Conservation (phyloP, 37 sponge, comb jelly and placozoan genomes). For the Geodia barretti region DNA sequence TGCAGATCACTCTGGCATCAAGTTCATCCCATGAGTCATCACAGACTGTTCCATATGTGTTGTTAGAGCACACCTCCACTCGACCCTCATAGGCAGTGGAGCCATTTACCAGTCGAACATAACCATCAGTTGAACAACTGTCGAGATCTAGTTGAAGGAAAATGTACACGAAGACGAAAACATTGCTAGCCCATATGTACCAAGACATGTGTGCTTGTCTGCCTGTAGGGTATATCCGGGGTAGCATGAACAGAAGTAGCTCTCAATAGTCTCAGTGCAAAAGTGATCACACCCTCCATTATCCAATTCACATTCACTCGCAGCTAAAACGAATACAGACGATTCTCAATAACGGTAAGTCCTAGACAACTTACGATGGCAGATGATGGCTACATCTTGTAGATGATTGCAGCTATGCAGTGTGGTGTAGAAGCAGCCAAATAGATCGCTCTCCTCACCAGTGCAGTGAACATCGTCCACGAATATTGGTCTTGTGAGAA, state of each 20-base stretch:
- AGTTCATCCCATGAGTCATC: not conserved
- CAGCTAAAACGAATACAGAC: not conserved
- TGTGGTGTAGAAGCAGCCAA: not conserved
- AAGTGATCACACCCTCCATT: constrained; percentile 50
- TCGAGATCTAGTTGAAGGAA: not conserved
- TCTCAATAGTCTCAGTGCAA: constrained; percentile 23
- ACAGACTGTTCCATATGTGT: not conserved
- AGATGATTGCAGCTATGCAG: not conserved
- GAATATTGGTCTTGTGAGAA: not conserved
- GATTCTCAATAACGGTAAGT: not conserved
- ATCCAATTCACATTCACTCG: constrained; percentile 26
- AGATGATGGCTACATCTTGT: not conserved
- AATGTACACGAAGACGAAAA: no score
- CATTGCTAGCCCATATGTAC: no score
- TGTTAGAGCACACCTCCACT: not conserved
- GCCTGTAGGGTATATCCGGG: constrained; percentile 7
- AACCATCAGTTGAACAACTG: not conserved
- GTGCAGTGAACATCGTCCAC: constrained; percentile 5
- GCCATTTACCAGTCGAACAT: not conserved
- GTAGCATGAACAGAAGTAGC: constrained; percentile 24
- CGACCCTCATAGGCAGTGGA: not conserved
- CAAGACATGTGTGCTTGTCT: not conserved
- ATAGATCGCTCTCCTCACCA: not conserved
- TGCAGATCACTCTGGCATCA: not conserved
- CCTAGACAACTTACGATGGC: not conserved